Percentiles rank a stretch among this genome's conserved stretches.
Conservation (phyloP, 2,113 vertebrate species). For the Daboia siamensis region DNA sequence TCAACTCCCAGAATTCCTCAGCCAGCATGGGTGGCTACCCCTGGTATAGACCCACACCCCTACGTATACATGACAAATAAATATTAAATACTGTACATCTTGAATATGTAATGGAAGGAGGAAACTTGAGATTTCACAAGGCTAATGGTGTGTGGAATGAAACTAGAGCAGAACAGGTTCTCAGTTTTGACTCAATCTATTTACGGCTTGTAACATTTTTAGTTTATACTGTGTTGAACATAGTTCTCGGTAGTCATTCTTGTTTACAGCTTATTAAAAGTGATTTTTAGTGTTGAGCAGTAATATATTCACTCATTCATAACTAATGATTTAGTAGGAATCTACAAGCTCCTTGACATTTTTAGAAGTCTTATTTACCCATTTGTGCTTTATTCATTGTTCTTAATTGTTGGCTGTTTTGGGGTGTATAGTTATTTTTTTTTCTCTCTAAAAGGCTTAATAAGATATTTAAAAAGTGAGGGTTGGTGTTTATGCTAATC, state of each 20-base stretch:
- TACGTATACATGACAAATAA: no score
- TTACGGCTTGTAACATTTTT: not conserved
- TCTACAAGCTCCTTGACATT: not conserved
- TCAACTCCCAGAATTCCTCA: no score
- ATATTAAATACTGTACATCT: no score
- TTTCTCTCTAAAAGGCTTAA: not conserved
- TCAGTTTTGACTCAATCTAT: not conserved
- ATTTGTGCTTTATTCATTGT: not conserved
- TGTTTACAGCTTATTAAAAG: not conserved
- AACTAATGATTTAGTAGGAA: not conserved
- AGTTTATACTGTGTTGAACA: not conserved
- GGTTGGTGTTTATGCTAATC: constrained; percentile 63
- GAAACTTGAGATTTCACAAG: no score
- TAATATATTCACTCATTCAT: not conserved
- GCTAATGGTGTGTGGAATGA: no score
- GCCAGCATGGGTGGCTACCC: no score
- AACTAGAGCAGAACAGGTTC: not conserved
- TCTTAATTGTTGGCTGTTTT: not conserved
- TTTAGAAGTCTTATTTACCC: not conserved
- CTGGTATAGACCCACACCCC: no score
- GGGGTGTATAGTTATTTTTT: not conserved
- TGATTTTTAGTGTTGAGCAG: not conserved
- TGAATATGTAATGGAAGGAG: no score
- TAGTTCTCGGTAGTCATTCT: not conserved
- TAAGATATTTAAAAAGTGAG: constrained; percentile 40